These are phyloP conservation scores for Chamaea fasciata DNA, from an alignment of 2,113 vertebrate species.

Conservation along the genomic window DNA sequence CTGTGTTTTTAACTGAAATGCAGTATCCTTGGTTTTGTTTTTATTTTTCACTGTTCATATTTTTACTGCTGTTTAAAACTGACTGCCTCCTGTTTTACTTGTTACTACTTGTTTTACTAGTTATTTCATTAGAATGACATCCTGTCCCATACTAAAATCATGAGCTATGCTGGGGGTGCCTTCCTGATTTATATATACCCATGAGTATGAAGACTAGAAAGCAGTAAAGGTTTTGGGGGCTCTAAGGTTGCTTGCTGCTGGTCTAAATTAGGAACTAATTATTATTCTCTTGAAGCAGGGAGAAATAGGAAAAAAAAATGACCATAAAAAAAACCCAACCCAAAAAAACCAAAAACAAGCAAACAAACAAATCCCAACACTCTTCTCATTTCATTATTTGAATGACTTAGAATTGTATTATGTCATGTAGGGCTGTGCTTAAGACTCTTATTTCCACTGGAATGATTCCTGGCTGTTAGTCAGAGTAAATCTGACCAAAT, in stretches of 20 bases:
- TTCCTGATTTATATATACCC: neutral
- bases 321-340: neutral
- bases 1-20: neutral
- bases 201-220: neutral
- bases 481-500: neutral
- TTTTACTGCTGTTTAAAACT: neutral
- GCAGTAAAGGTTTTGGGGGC: neutral
- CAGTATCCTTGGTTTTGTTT: neutral
- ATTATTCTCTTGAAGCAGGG: neutral
- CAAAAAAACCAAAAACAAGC: too few relatives aligned
- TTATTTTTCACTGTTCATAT: neutral
- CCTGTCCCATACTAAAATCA: neutral
- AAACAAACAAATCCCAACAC: neutral
- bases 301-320: neutral
- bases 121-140: neutral
- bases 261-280: neutral
- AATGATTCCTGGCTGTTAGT: neutral
- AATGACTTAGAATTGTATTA: neutral
- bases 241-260: neutral
- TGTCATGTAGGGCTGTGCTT: neutral
- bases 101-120: neutral
- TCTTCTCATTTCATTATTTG: neutral
- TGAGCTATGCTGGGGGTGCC: neutral
- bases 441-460: neutral
- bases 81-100: neutral